phyloP scores from a whole-genome alignment of 1,140 invertebrate genomes.

The roundworm (Caenorhabditis elegans) region DNA sequence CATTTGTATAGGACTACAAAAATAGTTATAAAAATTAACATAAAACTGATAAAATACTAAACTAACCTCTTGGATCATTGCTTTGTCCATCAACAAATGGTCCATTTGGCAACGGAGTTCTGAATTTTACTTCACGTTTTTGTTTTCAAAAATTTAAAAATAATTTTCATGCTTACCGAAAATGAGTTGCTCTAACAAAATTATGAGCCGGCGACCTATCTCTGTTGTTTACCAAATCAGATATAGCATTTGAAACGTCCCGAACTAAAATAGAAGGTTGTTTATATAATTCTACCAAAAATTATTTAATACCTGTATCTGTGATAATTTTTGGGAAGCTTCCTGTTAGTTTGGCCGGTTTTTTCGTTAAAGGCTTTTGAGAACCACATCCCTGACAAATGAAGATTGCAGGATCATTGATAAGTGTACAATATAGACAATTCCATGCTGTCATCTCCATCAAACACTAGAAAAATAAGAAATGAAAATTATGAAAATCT shows the following conservation, averaged over 20 bases:
- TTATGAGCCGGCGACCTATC: neutral
- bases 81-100: neutral
- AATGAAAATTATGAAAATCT: too few relatives aligned
- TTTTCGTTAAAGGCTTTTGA: neutral
- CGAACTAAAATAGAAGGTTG: too few relatives aligned
- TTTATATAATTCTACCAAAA: too few relatives aligned
- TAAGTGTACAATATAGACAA: constrained; percentile 7
- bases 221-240: neutral
- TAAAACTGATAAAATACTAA: neutral
- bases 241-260: neutral
- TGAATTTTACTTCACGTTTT: neutral
- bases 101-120: neutral
- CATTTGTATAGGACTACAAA: too few relatives aligned
- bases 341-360: neutral
- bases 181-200: neutral
- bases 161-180: neutral
- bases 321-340: neutral
- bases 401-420: neutral
- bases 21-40: too few relatives aligned
- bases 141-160: neutral
- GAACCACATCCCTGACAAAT: constrained; percentile 3
- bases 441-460: neutral
- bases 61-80: neutral
- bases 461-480: neutral
- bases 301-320: neutral